Evolutionary conservation across 2,113 vertebrate genomes (phyloP).

Genomic region (Cottus gobio): DNA sequence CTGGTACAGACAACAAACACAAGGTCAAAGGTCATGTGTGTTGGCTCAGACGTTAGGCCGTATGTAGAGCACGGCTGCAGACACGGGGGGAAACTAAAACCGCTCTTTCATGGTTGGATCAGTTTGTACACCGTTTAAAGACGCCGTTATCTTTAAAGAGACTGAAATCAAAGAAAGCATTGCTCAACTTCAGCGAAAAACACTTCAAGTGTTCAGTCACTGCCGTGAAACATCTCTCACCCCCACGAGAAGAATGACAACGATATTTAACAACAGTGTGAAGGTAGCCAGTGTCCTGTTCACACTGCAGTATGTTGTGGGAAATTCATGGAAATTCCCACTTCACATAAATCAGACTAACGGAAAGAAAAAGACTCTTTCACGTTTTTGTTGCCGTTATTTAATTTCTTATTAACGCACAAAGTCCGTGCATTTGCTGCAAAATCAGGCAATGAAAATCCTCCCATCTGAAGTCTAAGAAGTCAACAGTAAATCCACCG

Average conservation of each 20-base stretch:
- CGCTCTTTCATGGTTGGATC: background rate
- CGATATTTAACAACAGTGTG: constrained; percentile 52
- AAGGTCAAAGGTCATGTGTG: constrained; percentile 5
- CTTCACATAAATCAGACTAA: background rate
- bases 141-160: background rate
- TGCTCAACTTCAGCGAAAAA: background rate
- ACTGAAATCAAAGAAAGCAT: background rate
- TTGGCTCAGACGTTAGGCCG: background rate
- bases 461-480: background rate
- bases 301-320: constrained; percentile 5
- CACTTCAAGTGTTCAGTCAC: constrained; percentile 30
- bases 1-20: constrained; percentile 77
- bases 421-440: background rate
- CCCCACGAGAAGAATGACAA: constrained; percentile 50
- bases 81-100: background rate
- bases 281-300: constrained; percentile 24
- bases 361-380: background rate
- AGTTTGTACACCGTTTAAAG: too few species aligned
- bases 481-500: background rate
- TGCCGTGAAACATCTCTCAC: constrained; percentile 64
- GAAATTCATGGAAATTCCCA: constrained; percentile 7
- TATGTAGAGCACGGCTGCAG: constrained; percentile 15
- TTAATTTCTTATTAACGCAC: background rate
- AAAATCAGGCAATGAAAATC: background rate
- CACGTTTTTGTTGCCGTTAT: background rate